Base-by-base conservation (phyloP, 2,797 vertebrate species). In the Peromyscus eremicus region DNA sequence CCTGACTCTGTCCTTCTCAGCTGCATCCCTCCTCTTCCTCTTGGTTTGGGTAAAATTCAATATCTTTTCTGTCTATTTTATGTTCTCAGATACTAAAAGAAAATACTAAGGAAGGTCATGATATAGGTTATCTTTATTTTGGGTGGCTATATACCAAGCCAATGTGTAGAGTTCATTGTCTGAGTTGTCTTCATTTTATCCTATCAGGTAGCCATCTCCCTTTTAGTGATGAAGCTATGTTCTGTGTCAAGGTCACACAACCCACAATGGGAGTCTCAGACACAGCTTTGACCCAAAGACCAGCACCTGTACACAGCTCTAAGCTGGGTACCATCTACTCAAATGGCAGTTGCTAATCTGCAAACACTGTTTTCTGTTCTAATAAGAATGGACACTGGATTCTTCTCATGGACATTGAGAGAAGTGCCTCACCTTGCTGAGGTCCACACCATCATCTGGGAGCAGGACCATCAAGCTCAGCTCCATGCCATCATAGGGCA, bases 401-500 rank as follows among this genome's bases (percentile, higher is more conserved):
- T 23, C 43, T 37, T 62, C 4, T 11, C 0, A 7, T 6, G n/a
- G 62, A 60, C 23, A 49, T 71, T 57, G 3, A 27, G 52, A 49
- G 49, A 2, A 12, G 4, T 27, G 27, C 77, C 97, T 98, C 98
- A 99, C 99, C 80, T 95, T 98, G 97, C 99, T 98, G 96, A 99
- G 98, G 27, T 99, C 99, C 10, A 98, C 96, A 0, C 99, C 99
- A 0, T 98, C 89, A 34, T 98, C 93, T 0, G 99, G 99, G 10
- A 99, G 99, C 93, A 99, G 81, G 91, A 99, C 98, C 77, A 99
- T 49, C 99, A 99, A 99, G 97, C 99, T 99, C 71, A 99, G 98
- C 16, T 99, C 99, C 1, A 98, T 94, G 3, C 96, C 98, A 0
- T 93, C 76, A 10, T 99, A 99, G 0, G 99, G 99, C 52, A 99